phyloP scores from a whole-genome alignment of 2,888 invertebrate genomes.

The Orthosia incerta region DNA sequence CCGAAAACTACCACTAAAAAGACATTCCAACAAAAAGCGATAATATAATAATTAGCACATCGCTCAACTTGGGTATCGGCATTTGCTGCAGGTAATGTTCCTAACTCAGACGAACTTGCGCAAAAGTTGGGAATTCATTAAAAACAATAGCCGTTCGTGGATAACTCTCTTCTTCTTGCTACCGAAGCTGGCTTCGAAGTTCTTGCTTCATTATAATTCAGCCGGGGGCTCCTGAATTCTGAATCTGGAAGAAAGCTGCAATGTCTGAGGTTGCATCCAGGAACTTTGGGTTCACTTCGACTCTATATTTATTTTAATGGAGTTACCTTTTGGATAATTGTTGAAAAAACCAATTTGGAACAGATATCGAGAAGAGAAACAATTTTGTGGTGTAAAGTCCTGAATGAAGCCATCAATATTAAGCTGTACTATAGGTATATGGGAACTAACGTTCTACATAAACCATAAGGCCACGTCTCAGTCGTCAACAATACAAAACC shows the following conservation, averaged over 20 bases:
- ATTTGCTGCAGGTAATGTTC: conserved; percentile 78
- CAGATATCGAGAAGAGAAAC: too few relatives aligned
- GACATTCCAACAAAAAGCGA: conserved; percentile 31
- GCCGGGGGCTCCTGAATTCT: conserved; percentile 72
- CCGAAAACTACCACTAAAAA: conserved; percentile 19
- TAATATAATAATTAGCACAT: conserved; percentile 66
- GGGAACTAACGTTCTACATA: not conserved
- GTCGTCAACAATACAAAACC: conserved; percentile 3
- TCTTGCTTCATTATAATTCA: conserved; percentile 81
- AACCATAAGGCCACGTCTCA: not conserved
- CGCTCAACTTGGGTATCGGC: conserved; percentile 64
- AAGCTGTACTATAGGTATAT: not conserved
- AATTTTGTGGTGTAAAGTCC: not conserved
- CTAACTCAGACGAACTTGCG: conserved; percentile 67
- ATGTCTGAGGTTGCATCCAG: conserved; percentile 44
- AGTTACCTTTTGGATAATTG: conserved; percentile 25
- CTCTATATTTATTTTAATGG: conserved; percentile 25
- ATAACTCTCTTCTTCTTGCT: conserved; percentile 72
- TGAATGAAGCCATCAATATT: not conserved
- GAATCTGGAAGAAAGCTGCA: conserved; percentile 65
- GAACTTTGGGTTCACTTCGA: conserved; percentile 43
- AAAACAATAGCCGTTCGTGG: conserved; percentile 79
- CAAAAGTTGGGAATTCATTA: conserved; percentile 79
- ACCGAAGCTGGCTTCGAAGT: conserved; percentile 63
- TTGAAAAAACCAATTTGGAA: not conserved